These are phyloP conservation scores for Argyresthia albistria DNA, from an alignment of 2,888 invertebrate species.

Conservation along the genomic window DNA sequence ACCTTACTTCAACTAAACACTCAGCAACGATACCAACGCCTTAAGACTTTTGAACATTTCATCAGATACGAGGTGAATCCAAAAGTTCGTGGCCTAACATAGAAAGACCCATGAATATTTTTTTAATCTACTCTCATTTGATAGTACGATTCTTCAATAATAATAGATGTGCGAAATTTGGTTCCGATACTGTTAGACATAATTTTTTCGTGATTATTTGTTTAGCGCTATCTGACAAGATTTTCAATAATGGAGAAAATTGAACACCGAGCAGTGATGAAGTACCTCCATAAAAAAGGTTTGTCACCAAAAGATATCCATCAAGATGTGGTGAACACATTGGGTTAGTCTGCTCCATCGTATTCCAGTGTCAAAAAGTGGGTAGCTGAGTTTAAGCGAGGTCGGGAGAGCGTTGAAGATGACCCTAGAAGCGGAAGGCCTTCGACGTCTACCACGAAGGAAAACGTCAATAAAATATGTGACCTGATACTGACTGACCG, in stretches of 20 bases:
- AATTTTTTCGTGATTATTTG: neutral
- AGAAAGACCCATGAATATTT: neutral
- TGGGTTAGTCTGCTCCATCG: slow-evolving; percentile 1
- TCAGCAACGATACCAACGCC: too few species aligned
- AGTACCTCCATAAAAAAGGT: neutral
- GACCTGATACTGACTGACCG: neutral
- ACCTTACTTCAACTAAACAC: too few species aligned
- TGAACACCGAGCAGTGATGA: slow-evolving; percentile 2
- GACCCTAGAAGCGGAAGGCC: slow-evolving; percentile 1
- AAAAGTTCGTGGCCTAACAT: neutral
- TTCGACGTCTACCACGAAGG: slow-evolving; percentile 1
- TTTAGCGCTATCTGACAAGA: neutral
- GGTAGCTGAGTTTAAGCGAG: slow-evolving; percentile 1
- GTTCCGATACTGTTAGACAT: neutral
- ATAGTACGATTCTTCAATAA: neutral
- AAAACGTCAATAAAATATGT: neutral
- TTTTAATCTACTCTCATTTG: neutral
- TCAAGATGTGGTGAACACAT: neutral
- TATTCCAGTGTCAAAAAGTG: slow-evolving; percentile 2
- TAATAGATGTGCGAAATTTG: neutral
- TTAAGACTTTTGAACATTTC: too few species aligned
- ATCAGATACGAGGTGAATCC: neutral
- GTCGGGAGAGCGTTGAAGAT: slow-evolving; percentile 1
- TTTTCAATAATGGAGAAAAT: slow-evolving; percentile 21
- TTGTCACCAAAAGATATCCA: neutral